Evolutionary conservation across 2,113 vertebrate species (phyloP).

Genomic region (Cryptoleucopteryx plumbea): DNA sequence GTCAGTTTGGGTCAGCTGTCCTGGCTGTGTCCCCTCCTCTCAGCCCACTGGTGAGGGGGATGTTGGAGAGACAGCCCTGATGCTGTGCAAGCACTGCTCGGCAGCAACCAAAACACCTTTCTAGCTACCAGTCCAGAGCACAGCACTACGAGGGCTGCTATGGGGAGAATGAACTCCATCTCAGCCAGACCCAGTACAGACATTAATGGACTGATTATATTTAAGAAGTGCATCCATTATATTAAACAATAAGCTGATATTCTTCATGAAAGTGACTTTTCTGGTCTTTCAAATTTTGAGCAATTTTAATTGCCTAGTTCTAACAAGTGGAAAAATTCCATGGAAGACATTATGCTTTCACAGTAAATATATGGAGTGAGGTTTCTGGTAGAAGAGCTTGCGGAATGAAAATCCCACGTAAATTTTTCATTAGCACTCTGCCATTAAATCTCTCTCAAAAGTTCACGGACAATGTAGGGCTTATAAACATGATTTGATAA

Average conservation of each 20-base stretch:
- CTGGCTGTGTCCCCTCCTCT: not conserved
- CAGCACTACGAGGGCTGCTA: too few species aligned
- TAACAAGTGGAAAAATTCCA: not conserved
- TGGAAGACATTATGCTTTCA: not conserved
- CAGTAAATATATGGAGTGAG: not conserved
- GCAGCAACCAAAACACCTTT: too few species aligned
- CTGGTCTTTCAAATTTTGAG: too few species aligned
- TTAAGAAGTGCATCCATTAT: too few species aligned
- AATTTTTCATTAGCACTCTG: constrained; percentile 8
- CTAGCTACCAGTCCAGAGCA: not conserved
- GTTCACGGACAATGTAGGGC: not conserved
- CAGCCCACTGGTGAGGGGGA: not conserved
- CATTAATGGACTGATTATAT: too few species aligned
- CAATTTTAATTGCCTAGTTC: not conserved
- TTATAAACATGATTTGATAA: constrained; percentile 9
- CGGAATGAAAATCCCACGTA: not conserved
- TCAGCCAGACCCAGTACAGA: not conserved
- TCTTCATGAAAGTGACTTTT: too few species aligned
- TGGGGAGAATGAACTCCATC: not conserved
- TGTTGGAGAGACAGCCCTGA: not conserved
- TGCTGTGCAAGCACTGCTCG: not conserved
- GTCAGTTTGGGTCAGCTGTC: not conserved
- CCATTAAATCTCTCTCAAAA: not conserved
- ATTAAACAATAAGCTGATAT: too few species aligned
- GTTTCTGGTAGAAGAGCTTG: not conserved